phyloP scores from a whole-genome alignment of 2,888 invertebrate species.

The Drosophila villosipedis region DNA sequence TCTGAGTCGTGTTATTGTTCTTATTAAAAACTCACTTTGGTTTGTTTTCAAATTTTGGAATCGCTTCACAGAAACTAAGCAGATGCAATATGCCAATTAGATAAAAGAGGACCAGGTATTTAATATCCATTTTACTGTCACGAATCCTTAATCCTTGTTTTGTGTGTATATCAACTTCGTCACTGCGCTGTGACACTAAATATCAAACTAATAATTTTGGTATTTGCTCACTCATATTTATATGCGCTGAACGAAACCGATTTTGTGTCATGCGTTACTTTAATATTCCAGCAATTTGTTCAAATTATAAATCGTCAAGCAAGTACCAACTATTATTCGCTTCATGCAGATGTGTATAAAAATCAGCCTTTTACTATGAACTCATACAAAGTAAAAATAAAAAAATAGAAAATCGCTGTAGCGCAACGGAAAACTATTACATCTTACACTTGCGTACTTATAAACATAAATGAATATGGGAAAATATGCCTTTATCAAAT shows the following conservation, averaged over 20 bases:
- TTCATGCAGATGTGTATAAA: conserved; percentile 36
- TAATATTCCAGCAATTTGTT: conserved; percentile 70
- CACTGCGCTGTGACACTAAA: conserved; percentile 26
- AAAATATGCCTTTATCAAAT: conserved; percentile 8
- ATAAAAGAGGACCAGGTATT: conserved; percentile 29
- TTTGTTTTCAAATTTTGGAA: conserved; percentile 71
- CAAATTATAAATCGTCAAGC: conserved; percentile 72
- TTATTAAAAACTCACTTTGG: conserved; percentile 64
- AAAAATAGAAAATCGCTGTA: conserved; percentile 64
- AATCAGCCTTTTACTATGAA: conserved; percentile 1
- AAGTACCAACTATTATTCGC: conserved; percentile 53
- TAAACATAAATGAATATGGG: conserved; percentile 23
- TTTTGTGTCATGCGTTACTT: conserved; percentile 37
- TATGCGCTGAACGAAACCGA: conserved; percentile 39
- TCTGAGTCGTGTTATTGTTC: not conserved
- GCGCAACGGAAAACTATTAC: conserved; percentile 61
- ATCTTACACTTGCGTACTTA: conserved; percentile 25
- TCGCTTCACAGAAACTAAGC: conserved; percentile 48
- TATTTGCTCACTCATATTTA: conserved; percentile 53
- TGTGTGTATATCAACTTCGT: not conserved
- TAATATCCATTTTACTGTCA: conserved; percentile 54
- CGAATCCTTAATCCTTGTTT: conserved; percentile 16
- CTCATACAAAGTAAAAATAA: conserved; percentile 29
- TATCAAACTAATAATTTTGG: conserved; percentile 58
- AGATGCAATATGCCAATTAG: conserved; percentile 37